These are phyloP conservation scores for Myotis daubentonii DNA, from an alignment of 2,797 vertebrate genomes.

Conservation along the genomic window DNA sequence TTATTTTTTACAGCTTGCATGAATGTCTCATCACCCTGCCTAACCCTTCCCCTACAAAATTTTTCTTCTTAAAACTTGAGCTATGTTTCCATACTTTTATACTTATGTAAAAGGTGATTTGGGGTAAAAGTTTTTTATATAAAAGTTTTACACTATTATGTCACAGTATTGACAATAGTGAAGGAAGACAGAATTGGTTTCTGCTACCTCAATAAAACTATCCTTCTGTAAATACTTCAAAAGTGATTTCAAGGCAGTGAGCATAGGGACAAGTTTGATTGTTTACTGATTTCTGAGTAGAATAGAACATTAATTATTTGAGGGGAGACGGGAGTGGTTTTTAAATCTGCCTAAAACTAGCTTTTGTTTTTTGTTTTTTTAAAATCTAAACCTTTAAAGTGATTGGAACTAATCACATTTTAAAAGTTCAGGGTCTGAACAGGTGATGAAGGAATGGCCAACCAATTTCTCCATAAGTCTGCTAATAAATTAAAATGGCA, in stretches of 20 bases:
- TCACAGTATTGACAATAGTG: slow-evolving; percentile 11
- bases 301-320: background rate
- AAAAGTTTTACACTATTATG: background rate
- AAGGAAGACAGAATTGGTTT: slow-evolving; percentile 21
- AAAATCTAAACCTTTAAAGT: background rate
- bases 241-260: slow-evolving; percentile 5
- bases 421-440: background rate
- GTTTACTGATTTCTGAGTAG: slow-evolving; percentile 44
- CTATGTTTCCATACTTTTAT: slow-evolving; percentile 34
- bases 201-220: background rate
- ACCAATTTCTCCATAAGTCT: background rate
- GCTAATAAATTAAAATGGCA: background rate
- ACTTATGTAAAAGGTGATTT: slow-evolving; percentile 15
- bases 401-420: slow-evolving; percentile 28
- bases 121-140: background rate
- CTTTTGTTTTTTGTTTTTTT: background rate
- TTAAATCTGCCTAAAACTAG: slow-evolving; percentile 32
- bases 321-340: background rate
- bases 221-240: slow-evolving; percentile 20
- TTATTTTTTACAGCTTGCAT: background rate
- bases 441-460: background rate
- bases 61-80: slow-evolving; percentile 30
- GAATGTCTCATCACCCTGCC: background rate
- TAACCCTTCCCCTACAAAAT: background rate
- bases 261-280: background rate